Evolutionary conservation across 2,797 vertebrate species (phyloP).

Genomic region (Merluccius polli): DNA sequence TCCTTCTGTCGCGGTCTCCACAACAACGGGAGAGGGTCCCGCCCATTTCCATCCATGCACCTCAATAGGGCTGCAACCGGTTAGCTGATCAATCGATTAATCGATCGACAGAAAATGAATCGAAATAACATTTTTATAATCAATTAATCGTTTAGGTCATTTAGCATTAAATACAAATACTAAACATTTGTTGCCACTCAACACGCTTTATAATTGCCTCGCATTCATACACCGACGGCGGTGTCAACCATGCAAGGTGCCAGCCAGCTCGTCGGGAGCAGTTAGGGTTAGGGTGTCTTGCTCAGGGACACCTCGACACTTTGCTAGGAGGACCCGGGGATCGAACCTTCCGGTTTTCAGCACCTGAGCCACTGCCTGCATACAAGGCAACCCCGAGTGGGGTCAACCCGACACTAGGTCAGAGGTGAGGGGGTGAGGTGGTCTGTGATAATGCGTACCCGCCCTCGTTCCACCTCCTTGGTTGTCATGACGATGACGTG

Average conservation of each 20-base stretch:
- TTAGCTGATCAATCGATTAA: no score
- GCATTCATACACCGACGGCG: neutral
- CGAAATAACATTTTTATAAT: no score
- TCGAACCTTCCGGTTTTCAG: neutral
- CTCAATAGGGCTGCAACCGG: no score
- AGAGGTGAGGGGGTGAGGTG: neutral
- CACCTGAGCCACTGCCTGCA: neutral
- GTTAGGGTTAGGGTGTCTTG: no score
- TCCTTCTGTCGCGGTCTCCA: neutral
- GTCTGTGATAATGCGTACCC: slow-evolving; percentile 67
- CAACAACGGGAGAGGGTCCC: neutral
- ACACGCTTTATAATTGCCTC: neutral
- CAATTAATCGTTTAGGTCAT: no score
- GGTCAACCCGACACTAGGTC: neutral
- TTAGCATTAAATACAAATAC: no score
- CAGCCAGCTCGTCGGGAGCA: neutral
- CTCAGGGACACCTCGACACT: no score
- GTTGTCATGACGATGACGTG: slow-evolving; percentile 88
- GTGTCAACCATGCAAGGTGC: neutral
- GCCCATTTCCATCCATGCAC: no score
- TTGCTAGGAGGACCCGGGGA: no score
- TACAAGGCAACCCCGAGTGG: neutral
- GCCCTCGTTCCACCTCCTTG: slow-evolving; percentile 82
- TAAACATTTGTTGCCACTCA: no score
- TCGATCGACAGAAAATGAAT: no score